Evolutionary conservation across 2,113 vertebrate species (phyloP).

Genomic region (Limanda limanda): DNA sequence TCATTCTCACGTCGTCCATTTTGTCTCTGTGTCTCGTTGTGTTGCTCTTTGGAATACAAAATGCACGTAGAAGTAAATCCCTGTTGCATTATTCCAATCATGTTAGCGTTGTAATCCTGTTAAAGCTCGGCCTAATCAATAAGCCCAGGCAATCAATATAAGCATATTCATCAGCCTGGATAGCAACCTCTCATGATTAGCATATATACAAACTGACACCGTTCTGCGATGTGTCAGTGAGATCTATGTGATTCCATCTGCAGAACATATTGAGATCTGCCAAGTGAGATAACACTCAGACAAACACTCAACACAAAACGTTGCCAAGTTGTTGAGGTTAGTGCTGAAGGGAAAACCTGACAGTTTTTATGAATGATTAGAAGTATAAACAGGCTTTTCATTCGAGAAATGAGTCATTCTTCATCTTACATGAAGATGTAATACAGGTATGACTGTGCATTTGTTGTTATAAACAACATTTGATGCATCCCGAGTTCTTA

Average conservation of each 20-base stretch:
- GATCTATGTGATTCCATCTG: conserved; percentile 25
- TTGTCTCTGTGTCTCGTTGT: conserved; percentile 1
- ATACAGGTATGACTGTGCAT: not conserved
- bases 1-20: not conserved
- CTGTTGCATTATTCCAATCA: conserved; percentile 76
- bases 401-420: not conserved
- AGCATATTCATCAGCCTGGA: conserved; percentile 69
- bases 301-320: not conserved
- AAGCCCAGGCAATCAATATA: conserved; percentile 66
- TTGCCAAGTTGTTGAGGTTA: too few species aligned
- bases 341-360: not conserved
- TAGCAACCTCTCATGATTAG: conserved; percentile 54
- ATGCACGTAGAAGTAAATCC: conserved; percentile 47
- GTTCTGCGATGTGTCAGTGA: conserved; percentile 10
- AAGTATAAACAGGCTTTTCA: not conserved
- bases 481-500: not conserved
- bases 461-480: not conserved
- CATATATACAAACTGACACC: conserved; percentile 20
- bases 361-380: not conserved
- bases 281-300: not conserved
- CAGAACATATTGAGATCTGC: not conserved
- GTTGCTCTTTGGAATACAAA: conserved; percentile 28
- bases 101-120: conserved; percentile 78
- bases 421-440: not conserved
- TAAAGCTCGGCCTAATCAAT: conserved; percentile 77